Percentiles rank a stretch among this genome's conserved stretches.
phyloP scores from a whole-genome alignment of 2,797 vertebrate species.

The Graptemys geographica region DNA sequence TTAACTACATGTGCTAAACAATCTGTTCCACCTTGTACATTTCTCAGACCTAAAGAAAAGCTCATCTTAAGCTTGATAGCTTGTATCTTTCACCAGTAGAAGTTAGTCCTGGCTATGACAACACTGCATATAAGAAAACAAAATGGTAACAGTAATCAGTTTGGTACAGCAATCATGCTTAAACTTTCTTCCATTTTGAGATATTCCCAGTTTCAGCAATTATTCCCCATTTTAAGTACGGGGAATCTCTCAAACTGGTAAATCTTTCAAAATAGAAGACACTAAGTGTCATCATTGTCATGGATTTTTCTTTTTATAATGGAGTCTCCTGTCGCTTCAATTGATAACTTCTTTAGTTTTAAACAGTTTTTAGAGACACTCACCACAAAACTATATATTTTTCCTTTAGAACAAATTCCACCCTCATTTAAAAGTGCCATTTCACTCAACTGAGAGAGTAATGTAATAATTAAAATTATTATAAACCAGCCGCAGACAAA shows the following conservation, averaged over 20 bases:
- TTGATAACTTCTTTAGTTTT: background rate
- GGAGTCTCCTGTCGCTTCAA: background rate
- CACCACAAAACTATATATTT: background rate
- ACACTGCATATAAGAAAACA: background rate
- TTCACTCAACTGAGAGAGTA: background rate
- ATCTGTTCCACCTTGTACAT: background rate
- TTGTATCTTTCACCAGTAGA: background rate
- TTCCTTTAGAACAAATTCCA: background rate
- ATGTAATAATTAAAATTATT: background rate
- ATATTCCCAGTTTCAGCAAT: background rate
- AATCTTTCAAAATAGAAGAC: background rate
- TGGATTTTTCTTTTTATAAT: background rate
- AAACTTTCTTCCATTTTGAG: no score
- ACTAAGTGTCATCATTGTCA: background rate
- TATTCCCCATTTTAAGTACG: background rate
- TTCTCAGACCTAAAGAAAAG: background rate
- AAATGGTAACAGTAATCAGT: background rate
- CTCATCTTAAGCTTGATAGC: background rate
- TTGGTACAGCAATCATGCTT: background rate
- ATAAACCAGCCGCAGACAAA: background rate
- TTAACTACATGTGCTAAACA: background rate
- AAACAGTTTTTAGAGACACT: background rate
- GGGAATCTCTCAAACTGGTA: background rate
- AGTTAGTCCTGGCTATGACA: background rate
- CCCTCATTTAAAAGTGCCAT: background rate